Evolutionary conservation across 2,113 vertebrate species (phyloP).

Genomic region (Melanocharis versteri): DNA sequence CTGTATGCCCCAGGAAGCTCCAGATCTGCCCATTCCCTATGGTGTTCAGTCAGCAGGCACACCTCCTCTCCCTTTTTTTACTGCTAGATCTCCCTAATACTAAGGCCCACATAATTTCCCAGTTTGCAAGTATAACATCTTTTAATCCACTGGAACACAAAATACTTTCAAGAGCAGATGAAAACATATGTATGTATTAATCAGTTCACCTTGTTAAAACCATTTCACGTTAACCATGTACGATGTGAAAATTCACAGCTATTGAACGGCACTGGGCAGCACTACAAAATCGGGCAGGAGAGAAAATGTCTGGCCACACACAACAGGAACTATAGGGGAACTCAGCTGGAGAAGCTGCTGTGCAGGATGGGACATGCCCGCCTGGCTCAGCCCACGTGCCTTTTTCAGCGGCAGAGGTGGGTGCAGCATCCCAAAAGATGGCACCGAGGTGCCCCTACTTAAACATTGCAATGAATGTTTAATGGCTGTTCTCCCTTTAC

Average conservation of each 20-base stretch:
- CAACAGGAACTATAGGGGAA: rapidly evolving
- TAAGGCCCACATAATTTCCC: neutral
- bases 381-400: neutral
- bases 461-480: neutral
- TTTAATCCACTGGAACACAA: neutral
- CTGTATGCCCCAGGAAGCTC: rapidly evolving
- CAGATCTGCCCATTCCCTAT: neutral
- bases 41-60: neutral
- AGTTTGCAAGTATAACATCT: neutral
- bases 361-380: rapidly evolving
- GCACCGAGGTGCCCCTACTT: neutral
- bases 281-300: neutral
- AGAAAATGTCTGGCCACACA: rapidly evolving
- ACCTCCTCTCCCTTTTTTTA: neutral
- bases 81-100: neutral
- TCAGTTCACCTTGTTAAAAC: neutral
- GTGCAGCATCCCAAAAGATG: neutral
- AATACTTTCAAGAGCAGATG: neutral
- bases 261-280: neutral
- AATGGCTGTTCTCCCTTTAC: neutral
- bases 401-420: neutral
- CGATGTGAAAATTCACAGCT: neutral
- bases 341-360: neutral
- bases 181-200: neutral
- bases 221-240: neutral